Conservation (phyloP, 2,113 vertebrate genomes). For the Elaphurus davidianus region DNA sequence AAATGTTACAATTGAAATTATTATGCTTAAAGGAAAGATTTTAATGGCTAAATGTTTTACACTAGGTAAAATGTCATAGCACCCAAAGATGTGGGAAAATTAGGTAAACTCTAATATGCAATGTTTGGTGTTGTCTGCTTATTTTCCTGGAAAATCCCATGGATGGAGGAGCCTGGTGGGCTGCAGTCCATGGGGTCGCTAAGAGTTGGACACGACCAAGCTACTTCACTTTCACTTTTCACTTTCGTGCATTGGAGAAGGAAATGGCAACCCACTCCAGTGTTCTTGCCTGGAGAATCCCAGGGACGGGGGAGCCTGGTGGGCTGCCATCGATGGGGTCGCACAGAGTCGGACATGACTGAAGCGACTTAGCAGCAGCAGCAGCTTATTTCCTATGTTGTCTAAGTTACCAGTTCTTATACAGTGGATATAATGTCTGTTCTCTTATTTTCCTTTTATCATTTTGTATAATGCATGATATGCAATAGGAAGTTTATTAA, state of each 20-base stretch:
- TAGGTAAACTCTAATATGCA: not conserved
- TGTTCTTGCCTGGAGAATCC: too few species aligned
- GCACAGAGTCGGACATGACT: too few species aligned
- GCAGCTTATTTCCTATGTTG: not conserved
- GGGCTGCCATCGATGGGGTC: too few species aligned
- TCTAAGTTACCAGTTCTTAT: not conserved
- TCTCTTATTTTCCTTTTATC: not conserved
- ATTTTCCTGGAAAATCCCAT: not conserved
- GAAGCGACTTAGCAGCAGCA: too few species aligned
- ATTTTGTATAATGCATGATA: not conserved
- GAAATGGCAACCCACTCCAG: too few species aligned
- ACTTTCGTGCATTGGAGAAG: too few species aligned
- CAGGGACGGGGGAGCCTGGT: too few species aligned
- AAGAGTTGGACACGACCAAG: rapidly evolving
- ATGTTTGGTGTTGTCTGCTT: not conserved
- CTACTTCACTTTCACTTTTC: too few species aligned
- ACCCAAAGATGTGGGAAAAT: not conserved
- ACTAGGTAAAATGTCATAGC: not conserved
- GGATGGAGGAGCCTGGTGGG: too few species aligned
- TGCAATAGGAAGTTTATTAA: not conserved
- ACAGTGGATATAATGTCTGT: not conserved
- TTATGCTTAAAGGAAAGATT: not conserved
- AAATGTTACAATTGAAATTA: not conserved
- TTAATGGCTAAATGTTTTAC: not conserved
- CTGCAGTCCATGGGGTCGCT: too few species aligned